A percentile compares a stretch with the other conserved stretches of the same genome.
Evolutionary conservation across 1,140 invertebrate genomes (phyloP).

Genomic region (Sinella curviseta): DNA sequence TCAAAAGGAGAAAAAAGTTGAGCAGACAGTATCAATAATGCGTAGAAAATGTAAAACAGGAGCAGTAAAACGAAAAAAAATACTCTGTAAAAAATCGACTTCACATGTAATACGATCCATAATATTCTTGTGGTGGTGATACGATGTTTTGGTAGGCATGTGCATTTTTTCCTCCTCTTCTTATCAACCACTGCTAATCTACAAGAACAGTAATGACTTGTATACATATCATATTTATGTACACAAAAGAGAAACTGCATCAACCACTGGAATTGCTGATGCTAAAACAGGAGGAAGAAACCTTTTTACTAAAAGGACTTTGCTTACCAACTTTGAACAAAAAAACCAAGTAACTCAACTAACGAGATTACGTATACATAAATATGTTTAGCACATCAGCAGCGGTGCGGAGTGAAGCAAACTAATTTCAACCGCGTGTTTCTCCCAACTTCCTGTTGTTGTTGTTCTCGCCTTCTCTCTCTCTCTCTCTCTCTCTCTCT

Average conservation of each 20-base stretch:
- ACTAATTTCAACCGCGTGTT: too few relatives aligned
- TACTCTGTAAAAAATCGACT: too few relatives aligned
- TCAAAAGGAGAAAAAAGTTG: neutral
- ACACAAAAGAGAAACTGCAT: neutral
- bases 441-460: too few relatives aligned
- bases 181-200: constrained; percentile 7
- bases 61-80: neutral
- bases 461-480: too few relatives aligned
- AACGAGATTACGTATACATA: neutral
- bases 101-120: too few relatives aligned
- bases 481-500: too few relatives aligned
- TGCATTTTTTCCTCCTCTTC: too few relatives aligned
- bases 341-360: neutral
- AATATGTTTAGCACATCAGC: neutral
- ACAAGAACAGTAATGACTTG: neutral
- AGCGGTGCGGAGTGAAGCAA: too few relatives aligned
- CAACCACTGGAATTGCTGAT: neutral
- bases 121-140: too few relatives aligned
- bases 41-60: neutral
- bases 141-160: too few relatives aligned
- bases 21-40: neutral
- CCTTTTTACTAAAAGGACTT: neutral
- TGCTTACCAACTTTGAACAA: neutral
- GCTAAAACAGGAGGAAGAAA: neutral
- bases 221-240: neutral